A percentile compares a stretch with the other conserved stretches of the same genome.
phyloP scores from a whole-genome alignment of 2,113 vertebrate species.

The Sapajus apella region DNA sequence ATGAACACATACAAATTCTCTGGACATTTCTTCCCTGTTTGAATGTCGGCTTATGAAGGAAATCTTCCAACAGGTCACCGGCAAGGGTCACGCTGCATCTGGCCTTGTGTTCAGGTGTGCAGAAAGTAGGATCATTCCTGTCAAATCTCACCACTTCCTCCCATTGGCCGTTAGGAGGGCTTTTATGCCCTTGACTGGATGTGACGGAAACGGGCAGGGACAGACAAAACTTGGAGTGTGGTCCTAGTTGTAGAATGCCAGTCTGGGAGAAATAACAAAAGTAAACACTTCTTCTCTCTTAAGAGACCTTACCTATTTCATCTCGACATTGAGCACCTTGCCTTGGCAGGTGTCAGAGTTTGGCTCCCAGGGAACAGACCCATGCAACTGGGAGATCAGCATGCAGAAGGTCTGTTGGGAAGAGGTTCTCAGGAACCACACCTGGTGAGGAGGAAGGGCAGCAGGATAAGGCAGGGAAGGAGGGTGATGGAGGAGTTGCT shows the following conservation, averaged over 20 bases:
- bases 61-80: neutral
- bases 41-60: neutral
- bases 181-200: neutral
- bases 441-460: neutral
- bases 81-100: neutral
- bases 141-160: neutral
- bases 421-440: neutral
- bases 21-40: too few species aligned
- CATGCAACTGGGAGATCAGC: neutral
- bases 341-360: rapidly evolving
- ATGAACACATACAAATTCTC: rapidly evolving
- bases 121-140: neutral
- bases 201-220: neutral
- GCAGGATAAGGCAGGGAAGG: rapidly evolving
- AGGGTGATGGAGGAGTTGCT: rapidly evolving
- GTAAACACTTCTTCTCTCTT: neutral
- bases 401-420: too few species aligned
- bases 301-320: neutral
- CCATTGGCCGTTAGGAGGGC: neutral
- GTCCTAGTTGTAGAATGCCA: too few species aligned
- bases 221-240: too few species aligned
- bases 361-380: neutral
- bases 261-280: neutral
- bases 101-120: neutral
- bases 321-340: neutral